Percentiles rank a stretch among this genome's conserved stretches.
These are phyloP conservation scores for Engraulis encrasicolus DNA, from an alignment of 2,113 vertebrate species.

Conservation along the genomic window DNA sequence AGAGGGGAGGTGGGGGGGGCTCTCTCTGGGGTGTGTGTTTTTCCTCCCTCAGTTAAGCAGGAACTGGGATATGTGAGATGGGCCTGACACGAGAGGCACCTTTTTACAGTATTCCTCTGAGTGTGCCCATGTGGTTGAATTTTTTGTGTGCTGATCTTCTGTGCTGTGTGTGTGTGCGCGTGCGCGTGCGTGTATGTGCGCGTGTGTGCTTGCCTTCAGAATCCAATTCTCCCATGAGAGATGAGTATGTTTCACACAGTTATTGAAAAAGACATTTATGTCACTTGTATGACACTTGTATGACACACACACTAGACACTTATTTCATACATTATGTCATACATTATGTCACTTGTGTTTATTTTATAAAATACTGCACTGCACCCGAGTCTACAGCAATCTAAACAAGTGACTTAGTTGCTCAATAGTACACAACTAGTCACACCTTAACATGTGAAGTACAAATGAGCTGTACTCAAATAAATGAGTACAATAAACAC, in stretches of 20 bases:
- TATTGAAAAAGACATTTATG: background rate
- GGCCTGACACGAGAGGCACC: background rate
- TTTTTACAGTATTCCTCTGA: background rate
- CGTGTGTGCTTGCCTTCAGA: background rate
- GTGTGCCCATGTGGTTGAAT: no score
- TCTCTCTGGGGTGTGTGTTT: background rate
- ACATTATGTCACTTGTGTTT: no score
- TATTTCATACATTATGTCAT: no score
- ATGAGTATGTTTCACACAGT: background rate
- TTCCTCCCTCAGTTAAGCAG: background rate
- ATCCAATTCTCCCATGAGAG: background rate
- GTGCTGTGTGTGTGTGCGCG: no score
- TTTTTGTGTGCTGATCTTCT: no score
- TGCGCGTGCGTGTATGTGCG: background rate
- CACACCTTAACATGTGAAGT: no score
- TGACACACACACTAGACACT: no score
- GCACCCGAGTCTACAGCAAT: background rate
- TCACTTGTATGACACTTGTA: no score
- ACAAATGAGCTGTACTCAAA: no score
- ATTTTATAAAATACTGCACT: background rate
- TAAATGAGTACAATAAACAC: background rate
- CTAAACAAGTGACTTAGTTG: no score
- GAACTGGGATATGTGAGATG: background rate
- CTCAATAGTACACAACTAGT: background rate
- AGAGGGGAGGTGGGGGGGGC: no score